These are phyloP conservation scores for Hylomyscus alleni DNA, from an alignment of 2,797 vertebrate species.

Conservation along the genomic window DNA sequence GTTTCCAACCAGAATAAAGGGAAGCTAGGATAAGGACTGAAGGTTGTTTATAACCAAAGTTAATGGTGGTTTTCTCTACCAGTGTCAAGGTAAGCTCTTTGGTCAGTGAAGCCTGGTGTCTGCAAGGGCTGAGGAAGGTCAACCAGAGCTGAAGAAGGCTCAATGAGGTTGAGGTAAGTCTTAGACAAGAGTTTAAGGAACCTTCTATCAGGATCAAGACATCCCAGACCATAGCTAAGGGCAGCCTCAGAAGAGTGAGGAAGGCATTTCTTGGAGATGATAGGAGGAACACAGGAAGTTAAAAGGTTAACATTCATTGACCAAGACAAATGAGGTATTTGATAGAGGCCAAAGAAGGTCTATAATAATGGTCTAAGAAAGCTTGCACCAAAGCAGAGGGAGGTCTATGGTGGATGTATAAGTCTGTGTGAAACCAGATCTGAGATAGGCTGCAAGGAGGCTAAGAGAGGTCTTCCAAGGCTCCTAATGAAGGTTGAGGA, in stretches of 20 bases:
- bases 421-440: not conserved
- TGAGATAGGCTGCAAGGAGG: not conserved
- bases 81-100: not conserved
- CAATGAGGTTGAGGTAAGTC: not conserved
- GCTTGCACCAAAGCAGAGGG: not conserved
- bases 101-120: not conserved
- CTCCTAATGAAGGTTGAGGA: not conserved
- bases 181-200: not conserved
- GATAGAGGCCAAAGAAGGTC: not conserved
- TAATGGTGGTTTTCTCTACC: not conserved
- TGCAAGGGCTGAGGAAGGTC: not conserved
- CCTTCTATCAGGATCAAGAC: not conserved
- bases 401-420: not conserved
- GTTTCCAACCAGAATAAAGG: not conserved
- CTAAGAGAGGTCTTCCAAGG: not conserved
- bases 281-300: not conserved
- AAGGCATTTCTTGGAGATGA: not conserved
- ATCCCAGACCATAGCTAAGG: not conserved
- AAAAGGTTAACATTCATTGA: not conserved
- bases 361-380: not conserved
- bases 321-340: not conserved
- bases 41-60: not conserved
- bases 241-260: not conserved
- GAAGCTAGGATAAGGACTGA: not conserved
- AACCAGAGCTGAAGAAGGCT: not conserved